These are phyloP conservation scores for Dinocampus coccinellae DNA, from an alignment of 2,888 invertebrate genomes.

Conservation along the genomic window DNA sequence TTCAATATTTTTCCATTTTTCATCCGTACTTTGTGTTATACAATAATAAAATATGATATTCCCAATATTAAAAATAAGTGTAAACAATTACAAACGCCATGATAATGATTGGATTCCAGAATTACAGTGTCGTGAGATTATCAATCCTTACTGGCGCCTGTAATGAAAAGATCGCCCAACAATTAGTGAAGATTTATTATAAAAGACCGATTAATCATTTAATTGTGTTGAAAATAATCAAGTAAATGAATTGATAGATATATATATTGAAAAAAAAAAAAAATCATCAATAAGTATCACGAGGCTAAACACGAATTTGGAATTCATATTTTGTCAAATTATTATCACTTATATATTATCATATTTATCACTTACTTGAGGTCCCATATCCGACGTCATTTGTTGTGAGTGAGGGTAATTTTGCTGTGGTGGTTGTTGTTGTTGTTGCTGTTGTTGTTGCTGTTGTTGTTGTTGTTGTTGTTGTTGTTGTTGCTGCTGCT, in stretches of 20 bases:
- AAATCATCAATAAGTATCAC: no score
- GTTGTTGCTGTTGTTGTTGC: constrained; percentile 52
- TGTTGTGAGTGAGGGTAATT: constrained; percentile 63
- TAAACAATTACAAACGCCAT: background rate
- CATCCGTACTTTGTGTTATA: background rate
- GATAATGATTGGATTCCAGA: background rate
- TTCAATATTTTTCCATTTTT: constrained; percentile 46
- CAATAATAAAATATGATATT: background rate
- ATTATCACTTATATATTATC: no score
- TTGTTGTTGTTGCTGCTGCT: no score
- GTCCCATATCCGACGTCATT: constrained; percentile 61
- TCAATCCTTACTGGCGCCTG: constrained; percentile 74
- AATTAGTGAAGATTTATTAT: constrained; percentile 70
- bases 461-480: background rate
- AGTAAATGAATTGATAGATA: constrained; percentile 22
- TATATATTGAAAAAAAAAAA: background rate
- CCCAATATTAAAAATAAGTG: constrained; percentile 55
- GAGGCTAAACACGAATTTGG: no score
- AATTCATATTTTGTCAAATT: background rate
- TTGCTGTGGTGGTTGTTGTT: constrained; percentile 51
- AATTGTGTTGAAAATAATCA: constrained; percentile 44
- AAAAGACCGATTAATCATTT: constrained; percentile 69
- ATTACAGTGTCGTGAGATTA: constrained; percentile 67
- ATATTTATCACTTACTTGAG: constrained; percentile 53
- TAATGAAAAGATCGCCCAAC: constrained; percentile 71